Evolutionary conservation across 2,113 vertebrate genomes (phyloP), one percentile per base, ranked within the genome.

Genomic region (Mus musculus): DNA sequence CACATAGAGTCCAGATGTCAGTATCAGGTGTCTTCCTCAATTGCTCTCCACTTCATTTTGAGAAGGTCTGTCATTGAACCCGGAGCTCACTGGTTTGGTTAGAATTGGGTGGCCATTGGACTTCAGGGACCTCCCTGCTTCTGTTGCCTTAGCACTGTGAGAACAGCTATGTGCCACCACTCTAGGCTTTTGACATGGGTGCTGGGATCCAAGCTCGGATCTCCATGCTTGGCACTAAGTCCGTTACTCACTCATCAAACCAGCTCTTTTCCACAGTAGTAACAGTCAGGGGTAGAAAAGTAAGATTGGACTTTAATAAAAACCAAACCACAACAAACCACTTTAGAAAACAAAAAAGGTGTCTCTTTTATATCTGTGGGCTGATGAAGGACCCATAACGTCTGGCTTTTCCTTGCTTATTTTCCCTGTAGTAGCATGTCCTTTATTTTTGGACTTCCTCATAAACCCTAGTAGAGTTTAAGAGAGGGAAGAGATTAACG

Each of bases 401-500:
- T 93, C 76, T 76, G 81, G 39, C 17, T 20, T 92, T 65, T 24
- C 71, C 69, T 39, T 1, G 2, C 12, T 72, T 59, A 90, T 2
- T 85, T 78, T 5, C 78, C 26, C 10, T 54, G 1, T 13, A 85
- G 90, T 56, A 93, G 49, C 46, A 69, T 39, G 5, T 81, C 30
- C 93, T 90, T 75, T 17, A 5, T 28, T 56, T 81, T 93, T 52
- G 92, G 61, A 82, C 39, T 90, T 95, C 36, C 36, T 90, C 81
- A 88, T 14, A 82, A 75, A 91, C 22, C 17, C 52, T 95, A 81
- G 78, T 1, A 90, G 85, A 95, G 69, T 94, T 95, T 95, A 96
- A 96, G 73, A 75, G 59, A 93, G 87, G 76, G 39, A 95, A 92
- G 36, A 82, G 59, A 95, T 88, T 77, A 96, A 92, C 56, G 87